Evolutionary conservation across 1,140 invertebrate species (phyloP), one percentile per base, ranked within the genome.

Genomic region (Trichonephila clavata): DNA sequence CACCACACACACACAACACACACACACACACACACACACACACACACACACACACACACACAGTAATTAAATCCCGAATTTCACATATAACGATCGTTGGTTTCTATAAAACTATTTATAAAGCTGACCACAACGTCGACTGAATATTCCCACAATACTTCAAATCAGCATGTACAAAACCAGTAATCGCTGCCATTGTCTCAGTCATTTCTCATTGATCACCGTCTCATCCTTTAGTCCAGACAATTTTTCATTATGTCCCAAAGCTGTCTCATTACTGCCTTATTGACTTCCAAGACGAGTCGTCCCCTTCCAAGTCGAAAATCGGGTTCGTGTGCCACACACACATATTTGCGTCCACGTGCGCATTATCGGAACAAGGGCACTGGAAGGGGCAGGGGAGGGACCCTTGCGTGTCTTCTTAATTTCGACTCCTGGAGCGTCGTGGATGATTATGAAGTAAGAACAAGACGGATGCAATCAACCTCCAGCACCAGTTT

Each of bases 401-500:
- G 61, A 24, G 39, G 59, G n/a, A 86, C 10, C 59, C 27, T 86
- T 24, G 84, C 84, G 84, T 86, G 84, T 21, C 84, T 86, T 14
- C 50, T 86, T 86, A 86, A 86, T 60, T 61, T 86, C n/a, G 59
- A 60, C 84, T 86, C 84, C 84, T 86, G 84, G n/a, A 60, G 84
- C 84, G 84, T 32, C 59, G 59, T 24, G 84, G 59, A 61, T 61
- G 68, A 77, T 77, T 86, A 86, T 16, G 24, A 86, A 86, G 59
- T 8, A 86, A 86, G 59, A 86, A 27, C 21, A 60, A 60, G 84
- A 86, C 24, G 59, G 59, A 86, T 86, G 84, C 18, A 86, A 86
- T 86, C 84, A 86, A 27, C 57, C n/a, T 86, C 50, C 24, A 24
- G 84, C 84, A 60, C 50, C 59, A 27, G 16, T 86, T 60, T 32